These are phyloP conservation scores for Plecotus auritus DNA, from an alignment of 2,113 vertebrate genomes.

Conservation along the genomic window DNA sequence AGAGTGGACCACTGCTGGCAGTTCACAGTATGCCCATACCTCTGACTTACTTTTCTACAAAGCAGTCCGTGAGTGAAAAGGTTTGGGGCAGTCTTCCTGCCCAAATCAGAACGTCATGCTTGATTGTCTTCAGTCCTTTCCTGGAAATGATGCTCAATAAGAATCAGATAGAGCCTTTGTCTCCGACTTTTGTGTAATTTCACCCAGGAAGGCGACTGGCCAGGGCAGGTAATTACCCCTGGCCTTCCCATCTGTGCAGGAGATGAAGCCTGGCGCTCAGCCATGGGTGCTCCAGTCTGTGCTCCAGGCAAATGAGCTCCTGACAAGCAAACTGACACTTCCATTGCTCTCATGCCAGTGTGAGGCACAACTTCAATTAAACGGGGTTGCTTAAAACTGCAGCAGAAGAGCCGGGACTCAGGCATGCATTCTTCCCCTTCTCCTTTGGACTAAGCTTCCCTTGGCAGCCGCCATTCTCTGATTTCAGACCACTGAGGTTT, in stretches of 20 bases:
- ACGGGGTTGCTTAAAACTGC: slow-evolving; percentile 67
- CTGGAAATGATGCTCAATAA: slow-evolving; percentile 32
- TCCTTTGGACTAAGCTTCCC: neutral
- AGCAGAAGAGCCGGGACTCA: slow-evolving; percentile 50
- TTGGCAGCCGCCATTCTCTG: slow-evolving; percentile 45
- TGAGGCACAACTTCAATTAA: slow-evolving; percentile 76
- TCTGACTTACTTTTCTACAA: neutral
- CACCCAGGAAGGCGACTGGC: slow-evolving; percentile 46
- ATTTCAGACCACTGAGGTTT: slow-evolving; percentile 41
- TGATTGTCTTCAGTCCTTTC: slow-evolving; percentile 27
- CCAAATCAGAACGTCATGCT: neutral
- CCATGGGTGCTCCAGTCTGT: slow-evolving; percentile 46
- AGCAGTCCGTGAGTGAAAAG: neutral
- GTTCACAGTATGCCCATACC: neutral
- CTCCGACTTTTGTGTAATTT: slow-evolving; percentile 59
- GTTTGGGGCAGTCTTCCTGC: neutral
- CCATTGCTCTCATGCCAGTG: slow-evolving; percentile 64
- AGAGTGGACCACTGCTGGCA: too few species aligned
- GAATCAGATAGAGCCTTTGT: slow-evolving; percentile 32
- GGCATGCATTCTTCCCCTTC: neutral
- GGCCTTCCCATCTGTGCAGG: slow-evolving; percentile 69
- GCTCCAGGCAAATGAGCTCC: slow-evolving; percentile 63
- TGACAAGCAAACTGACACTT: slow-evolving; percentile 75
- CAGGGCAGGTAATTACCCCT: slow-evolving; percentile 64
- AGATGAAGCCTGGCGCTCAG: slow-evolving; percentile 62